phyloP scores from a whole-genome alignment of 2,888 invertebrate species.

The Drosophila longiperda region DNA sequence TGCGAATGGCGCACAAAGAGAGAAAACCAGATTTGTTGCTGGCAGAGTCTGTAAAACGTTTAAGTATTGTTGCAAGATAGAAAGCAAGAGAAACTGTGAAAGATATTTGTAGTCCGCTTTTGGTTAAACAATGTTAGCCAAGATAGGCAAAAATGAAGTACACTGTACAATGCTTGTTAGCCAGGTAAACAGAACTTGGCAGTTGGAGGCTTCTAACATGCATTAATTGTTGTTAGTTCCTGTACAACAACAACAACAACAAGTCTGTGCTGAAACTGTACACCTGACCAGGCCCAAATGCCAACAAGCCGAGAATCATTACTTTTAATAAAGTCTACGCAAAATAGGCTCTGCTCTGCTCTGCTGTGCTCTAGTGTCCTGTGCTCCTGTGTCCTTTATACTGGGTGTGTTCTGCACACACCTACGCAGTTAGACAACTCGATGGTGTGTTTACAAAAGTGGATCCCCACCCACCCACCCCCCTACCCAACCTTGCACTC shows the following conservation, averaged over 20 bases:
- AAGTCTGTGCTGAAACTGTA: constrained; percentile 18
- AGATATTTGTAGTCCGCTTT: neutral
- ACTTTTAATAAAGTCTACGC: constrained; percentile 69
- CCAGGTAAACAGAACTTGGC: neutral
- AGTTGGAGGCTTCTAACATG: constrained; percentile 2
- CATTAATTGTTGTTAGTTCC: constrained; percentile 29
- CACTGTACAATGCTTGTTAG: neutral
- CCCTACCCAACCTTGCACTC: constrained; percentile 22
- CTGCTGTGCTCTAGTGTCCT: constrained; percentile 14
- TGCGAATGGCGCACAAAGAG: neutral
- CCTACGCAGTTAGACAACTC: constrained; percentile 16
- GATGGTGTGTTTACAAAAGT: neutral
- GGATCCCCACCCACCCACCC: too few relatives aligned
- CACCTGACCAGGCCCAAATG: constrained; percentile 16
- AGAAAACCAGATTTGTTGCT: neutral
- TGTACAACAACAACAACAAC: constrained; percentile 22
- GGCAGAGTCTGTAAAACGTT: neutral
- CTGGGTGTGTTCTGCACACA: constrained; percentile 45
- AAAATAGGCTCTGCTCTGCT: constrained; percentile 11
- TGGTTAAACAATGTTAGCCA: neutral
- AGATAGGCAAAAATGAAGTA: neutral
- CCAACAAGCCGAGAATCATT: constrained; percentile 65
- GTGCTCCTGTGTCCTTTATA: constrained; percentile 5
- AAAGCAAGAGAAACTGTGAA: neutral
- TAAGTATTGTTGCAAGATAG: neutral